Evolutionary conservation across 2,888 invertebrate genomes (phyloP).

Genomic region (Heterodera filipjevi): DNA sequence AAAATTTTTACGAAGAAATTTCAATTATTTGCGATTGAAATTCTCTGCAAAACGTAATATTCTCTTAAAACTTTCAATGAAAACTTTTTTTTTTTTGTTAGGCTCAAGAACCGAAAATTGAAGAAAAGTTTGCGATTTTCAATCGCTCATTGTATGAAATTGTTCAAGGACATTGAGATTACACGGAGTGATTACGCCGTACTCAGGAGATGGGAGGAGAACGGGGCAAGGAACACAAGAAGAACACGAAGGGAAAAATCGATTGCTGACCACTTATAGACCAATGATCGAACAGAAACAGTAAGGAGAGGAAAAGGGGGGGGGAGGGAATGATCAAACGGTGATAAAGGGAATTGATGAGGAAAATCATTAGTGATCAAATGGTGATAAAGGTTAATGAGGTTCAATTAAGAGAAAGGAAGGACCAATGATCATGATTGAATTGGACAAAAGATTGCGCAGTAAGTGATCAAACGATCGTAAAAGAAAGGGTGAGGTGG

Average conservation of each 20-base stretch:
- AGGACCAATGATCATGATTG: no score
- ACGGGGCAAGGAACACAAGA: background rate
- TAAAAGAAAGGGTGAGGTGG: no score
- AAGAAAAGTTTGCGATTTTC: background rate
- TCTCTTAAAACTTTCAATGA: background rate
- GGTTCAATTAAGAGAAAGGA: no score
- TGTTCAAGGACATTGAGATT: conserved; percentile 5
- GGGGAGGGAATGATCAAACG: no score
- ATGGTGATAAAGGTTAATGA: no score
- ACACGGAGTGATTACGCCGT: background rate
- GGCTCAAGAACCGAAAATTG: background rate
- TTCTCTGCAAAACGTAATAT: background rate
- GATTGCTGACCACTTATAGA: background rate
- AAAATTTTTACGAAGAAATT: background rate
- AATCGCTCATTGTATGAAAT: background rate
- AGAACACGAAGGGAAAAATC: background rate
- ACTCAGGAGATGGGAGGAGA: background rate
- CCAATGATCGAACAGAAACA: no score
- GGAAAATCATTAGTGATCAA: no score
- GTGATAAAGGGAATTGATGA: no score
- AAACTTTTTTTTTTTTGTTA: background rate
- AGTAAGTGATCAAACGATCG: no score
- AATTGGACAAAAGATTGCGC: no score
- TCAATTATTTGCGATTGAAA: background rate
- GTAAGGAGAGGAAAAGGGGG: no score